A percentile compares a stretch with the other conserved stretches of the same genome.
phyloP scores from a whole-genome alignment of 2,113 vertebrate genomes.

The Gallinago paraguaiae region DNA sequence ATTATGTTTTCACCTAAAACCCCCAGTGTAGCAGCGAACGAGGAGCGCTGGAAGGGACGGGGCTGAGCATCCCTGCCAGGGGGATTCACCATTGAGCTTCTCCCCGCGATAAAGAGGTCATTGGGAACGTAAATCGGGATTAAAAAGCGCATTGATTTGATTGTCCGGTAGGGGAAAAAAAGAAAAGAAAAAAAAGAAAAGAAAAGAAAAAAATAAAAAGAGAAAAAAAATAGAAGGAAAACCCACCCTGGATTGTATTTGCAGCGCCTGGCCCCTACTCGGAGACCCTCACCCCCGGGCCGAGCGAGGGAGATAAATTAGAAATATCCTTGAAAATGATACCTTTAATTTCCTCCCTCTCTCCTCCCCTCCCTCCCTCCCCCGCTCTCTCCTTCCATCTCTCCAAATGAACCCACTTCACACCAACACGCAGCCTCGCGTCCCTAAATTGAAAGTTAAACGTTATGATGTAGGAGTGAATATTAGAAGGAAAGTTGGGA shows the following conservation, averaged over 20 bases:
- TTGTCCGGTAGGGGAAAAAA: background rate
- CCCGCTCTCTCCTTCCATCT: background rate
- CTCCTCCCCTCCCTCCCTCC: background rate
- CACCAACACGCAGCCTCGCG: background rate
- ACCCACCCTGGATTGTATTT: background rate
- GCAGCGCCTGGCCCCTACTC: background rate
- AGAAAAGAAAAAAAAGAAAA: too few relatives aligned
- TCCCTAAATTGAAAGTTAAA: constrained; percentile 42
- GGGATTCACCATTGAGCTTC: background rate
- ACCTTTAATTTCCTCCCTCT: constrained; percentile 11
- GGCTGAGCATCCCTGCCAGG: background rate
- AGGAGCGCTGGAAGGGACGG: background rate
- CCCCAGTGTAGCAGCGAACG: background rate
- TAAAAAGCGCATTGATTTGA: background rate
- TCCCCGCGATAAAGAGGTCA: background rate
- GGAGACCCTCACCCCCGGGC: background rate
- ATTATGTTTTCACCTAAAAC: background rate
- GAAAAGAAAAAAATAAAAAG: background rate
- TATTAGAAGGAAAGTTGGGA: background rate
- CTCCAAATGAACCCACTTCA: background rate
- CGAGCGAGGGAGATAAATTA: background rate
- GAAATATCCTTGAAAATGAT: constrained; percentile 13
- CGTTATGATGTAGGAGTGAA: background rate
- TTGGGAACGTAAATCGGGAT: background rate
- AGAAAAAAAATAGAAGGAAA: background rate